Evolutionary conservation across 2,113 vertebrate species (phyloP).

Genomic region (Pipa parva): DNA sequence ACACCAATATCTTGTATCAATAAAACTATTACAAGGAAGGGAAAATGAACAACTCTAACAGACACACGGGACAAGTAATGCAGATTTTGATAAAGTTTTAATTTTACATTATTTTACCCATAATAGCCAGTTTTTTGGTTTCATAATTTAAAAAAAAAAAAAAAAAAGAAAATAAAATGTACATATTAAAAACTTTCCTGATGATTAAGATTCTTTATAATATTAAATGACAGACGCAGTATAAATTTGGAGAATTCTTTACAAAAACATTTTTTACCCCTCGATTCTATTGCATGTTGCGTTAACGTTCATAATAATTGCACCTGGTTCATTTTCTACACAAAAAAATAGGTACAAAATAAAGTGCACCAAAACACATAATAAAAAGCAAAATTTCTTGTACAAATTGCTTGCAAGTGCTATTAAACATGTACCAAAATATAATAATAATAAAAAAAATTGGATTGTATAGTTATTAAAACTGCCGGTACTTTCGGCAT

Average conservation of each 20-base stretch:
- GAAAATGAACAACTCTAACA: no score
- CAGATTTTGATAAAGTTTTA: no score
- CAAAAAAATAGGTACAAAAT: background rate
- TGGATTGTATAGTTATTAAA: background rate
- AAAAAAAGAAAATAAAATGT: no score
- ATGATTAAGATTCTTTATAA: background rate
- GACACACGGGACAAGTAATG: no score
- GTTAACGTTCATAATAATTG: background rate
- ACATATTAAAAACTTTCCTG: background rate
- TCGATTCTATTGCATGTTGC: background rate
- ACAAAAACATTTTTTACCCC: background rate
- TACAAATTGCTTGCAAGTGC: background rate
- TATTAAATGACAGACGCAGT: background rate
- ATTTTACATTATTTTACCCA: background rate
- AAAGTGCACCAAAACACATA: constrained; percentile 1
- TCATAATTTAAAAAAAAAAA: constrained; percentile 7
- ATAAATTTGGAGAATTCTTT: background rate
- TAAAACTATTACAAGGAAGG: no score
- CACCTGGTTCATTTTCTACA: background rate
- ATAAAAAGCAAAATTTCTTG: background rate
- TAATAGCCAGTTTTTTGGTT: constrained; percentile 1
- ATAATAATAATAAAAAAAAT: background rate
- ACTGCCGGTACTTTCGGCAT: background rate
- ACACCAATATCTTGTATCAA: no score
- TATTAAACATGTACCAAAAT: background rate